A percentile compares a stretch with the other conserved stretches of the same genome.
Conservation (phyloP, 1,140 invertebrate genomes). For the Cylas formicarius region DNA sequence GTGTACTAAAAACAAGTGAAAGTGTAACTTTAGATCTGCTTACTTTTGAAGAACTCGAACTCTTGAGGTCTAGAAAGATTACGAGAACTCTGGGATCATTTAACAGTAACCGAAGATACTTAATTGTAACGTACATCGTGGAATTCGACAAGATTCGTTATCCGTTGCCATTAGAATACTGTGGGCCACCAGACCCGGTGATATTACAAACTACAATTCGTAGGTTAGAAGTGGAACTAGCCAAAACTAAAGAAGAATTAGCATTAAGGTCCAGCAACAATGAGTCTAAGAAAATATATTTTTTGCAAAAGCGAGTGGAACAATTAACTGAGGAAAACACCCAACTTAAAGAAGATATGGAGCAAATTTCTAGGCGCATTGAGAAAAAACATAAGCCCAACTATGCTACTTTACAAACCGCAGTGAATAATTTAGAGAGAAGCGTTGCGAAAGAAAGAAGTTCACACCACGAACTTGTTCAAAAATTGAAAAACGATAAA, state of each 20-base stretch:
- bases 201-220: conserved; percentile 45
- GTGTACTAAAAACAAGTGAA: conserved; percentile 44
- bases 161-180: conserved; percentile 47
- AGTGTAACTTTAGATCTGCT: conserved; percentile 31
- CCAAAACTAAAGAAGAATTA: conserved; percentile 32
- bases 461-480: conserved; percentile 40
- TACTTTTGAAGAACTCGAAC: conserved; percentile 32
- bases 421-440: conserved; percentile 41
- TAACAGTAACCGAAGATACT: conserved; percentile 29
- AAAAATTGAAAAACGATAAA: conserved; percentile 43
- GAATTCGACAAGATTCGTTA: conserved; percentile 44
- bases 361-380: conserved; percentile 14
- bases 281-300: conserved; percentile 33
- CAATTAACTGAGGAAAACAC: conserved; percentile 31
- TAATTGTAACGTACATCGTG: conserved; percentile 30
- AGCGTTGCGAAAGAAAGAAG: conserved; percentile 38
- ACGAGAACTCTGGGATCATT: conserved; percentile 17
- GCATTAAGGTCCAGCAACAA: conserved; percentile 32
- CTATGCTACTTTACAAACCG: conserved; percentile 34
- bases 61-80: conserved; percentile 27
- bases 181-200: conserved; percentile 44
- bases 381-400: conserved; percentile 27
- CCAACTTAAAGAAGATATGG: conserved; percentile 26
- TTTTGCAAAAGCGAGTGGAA: conserved; percentile 35
- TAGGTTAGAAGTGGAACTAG: conserved; percentile 44